phyloP scores from a whole-genome alignment of 2,113 vertebrate genomes.

The Nyctibius bracteatus region DNA sequence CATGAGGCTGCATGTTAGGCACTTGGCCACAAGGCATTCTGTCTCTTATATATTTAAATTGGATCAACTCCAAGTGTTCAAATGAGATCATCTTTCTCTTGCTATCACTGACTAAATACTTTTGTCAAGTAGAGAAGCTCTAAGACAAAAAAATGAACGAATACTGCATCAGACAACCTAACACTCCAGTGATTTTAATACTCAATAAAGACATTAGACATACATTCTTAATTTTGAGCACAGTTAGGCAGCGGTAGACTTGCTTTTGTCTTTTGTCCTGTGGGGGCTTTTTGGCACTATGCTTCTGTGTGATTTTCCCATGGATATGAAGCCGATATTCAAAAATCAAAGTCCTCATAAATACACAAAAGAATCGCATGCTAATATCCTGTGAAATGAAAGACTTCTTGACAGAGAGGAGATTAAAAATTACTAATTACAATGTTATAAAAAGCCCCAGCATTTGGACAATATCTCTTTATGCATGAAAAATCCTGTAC shows the following conservation, averaged over 20 bases:
- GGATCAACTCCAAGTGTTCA: not conserved
- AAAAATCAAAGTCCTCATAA: not conserved
- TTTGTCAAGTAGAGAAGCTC: not conserved
- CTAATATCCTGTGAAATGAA: not conserved
- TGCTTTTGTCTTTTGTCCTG: not conserved
- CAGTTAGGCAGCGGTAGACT: not conserved
- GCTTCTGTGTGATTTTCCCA: not conserved
- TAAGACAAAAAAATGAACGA: not conserved
- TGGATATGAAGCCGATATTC: not conserved
- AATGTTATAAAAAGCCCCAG: not conserved
- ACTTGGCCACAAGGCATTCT: not conserved
- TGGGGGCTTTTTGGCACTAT: not conserved
- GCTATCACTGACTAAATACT: not conserved
- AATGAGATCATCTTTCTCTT: not conserved
- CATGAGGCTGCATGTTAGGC: not conserved
- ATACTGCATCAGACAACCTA: not conserved
- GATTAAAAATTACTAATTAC: not conserved
- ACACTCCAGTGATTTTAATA: not conserved
- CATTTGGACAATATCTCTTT: not conserved
- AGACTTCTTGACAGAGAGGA: not conserved
- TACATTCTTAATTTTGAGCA: not conserved
- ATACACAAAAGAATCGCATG: not conserved
- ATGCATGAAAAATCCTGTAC: not conserved
- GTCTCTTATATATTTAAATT: not conserved
- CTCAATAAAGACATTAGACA: not conserved